Conservation (phyloP, 2,113 vertebrate genomes). For the Pteronura brasiliensis region DNA sequence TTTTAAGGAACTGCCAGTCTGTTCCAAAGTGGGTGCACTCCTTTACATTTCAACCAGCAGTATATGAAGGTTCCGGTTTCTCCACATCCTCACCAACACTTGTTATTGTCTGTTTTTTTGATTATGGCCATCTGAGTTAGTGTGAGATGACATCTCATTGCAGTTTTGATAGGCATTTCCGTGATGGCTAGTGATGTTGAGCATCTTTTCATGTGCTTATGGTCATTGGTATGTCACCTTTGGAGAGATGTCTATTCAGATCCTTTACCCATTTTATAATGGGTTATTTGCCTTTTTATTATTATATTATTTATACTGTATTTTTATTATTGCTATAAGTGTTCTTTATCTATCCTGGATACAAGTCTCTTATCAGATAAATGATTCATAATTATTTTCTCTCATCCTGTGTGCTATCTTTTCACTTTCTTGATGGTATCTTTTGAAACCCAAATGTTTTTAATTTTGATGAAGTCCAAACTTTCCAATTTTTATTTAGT, state of each 20-base stretch:
- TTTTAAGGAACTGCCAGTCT: background rate
- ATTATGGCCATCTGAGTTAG: background rate
- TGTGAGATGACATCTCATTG: background rate
- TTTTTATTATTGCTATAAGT: constrained; percentile 4
- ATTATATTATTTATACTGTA: background rate
- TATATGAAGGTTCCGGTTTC: background rate
- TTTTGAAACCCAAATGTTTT: background rate
- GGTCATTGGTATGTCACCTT: background rate
- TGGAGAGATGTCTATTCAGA: background rate
- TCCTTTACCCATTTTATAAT: background rate
- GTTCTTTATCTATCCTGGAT: background rate
- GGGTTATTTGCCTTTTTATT: background rate
- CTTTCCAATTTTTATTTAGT: background rate
- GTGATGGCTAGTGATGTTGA: background rate
- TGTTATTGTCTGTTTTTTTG: background rate
- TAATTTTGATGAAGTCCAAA: background rate
- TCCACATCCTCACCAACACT: background rate
- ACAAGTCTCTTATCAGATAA: background rate
- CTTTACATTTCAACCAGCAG: background rate
- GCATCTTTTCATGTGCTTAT: background rate
- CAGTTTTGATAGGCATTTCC: background rate
- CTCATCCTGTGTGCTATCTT: background rate
- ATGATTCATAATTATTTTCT: background rate
- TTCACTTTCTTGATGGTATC: background rate
- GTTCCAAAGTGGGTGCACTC: background rate